Evolutionary conservation across 2,888 invertebrate species (phyloP).

Genomic region (Eupithecia inturbata): DNA sequence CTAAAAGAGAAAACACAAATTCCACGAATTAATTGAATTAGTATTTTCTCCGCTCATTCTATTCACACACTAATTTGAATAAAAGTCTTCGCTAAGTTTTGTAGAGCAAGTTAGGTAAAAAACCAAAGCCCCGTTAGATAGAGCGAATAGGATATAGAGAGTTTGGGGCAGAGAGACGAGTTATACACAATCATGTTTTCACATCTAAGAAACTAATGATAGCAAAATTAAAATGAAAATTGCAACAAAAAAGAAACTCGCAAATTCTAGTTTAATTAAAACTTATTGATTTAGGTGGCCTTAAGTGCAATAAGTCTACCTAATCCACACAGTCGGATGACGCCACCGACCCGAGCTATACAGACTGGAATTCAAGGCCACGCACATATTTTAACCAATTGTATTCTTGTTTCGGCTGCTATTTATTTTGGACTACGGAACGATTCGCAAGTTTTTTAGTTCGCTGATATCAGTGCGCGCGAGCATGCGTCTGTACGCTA

Average conservation of each 20-base stretch:
- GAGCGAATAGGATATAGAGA: neutral
- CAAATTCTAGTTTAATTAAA: neutral
- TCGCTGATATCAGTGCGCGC: constrained; percentile 3
- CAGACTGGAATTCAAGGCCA: constrained; percentile 10
- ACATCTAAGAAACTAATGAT: neutral
- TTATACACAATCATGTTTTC: neutral
- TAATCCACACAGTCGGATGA: constrained; percentile 2
- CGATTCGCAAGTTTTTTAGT: constrained; percentile 11
- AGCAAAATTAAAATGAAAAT: neutral
- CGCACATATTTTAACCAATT: constrained; percentile 11
- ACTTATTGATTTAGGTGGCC: neutral
- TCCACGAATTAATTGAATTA: neutral
- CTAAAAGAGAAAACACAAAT: neutral
- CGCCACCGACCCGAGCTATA: neutral
- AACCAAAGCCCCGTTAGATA: neutral
- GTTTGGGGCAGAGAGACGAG: neutral
- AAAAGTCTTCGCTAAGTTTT: neutral
- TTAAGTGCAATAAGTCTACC: neutral
- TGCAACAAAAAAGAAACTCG: neutral
- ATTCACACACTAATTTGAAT: neutral
- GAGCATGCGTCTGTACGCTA: constrained; percentile 16
- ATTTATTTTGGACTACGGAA: constrained; percentile 3
- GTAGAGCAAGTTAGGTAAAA: neutral
- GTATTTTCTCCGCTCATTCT: neutral
- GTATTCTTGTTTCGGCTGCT: constrained; percentile 6